These are phyloP conservation scores for Sminthopsis crassicaudata DNA, from an alignment of 2,113 vertebrate genomes.

Conservation along the genomic window DNA sequence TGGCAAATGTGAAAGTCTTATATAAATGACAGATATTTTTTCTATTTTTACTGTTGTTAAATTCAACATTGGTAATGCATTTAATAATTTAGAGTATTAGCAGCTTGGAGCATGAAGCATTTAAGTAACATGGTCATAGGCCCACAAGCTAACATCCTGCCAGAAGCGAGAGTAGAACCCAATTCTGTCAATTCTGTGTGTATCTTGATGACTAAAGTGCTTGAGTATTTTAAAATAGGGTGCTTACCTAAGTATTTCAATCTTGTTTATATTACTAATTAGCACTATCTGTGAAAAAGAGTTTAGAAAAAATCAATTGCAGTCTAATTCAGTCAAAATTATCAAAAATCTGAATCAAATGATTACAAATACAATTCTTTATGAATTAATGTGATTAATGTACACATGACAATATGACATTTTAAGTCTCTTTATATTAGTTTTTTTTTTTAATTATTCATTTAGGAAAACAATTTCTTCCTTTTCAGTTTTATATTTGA, in stretches of 20 bases:
- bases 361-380: neutral
- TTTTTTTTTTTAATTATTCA: neutral
- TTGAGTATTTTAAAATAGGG: neutral
- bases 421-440: neutral
- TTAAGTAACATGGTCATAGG: neutral
- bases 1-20: neutral
- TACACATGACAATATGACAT: neutral
- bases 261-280: slow-evolving; percentile 15
- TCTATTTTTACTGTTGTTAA: neutral
- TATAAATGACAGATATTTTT: neutral
- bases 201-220: neutral
- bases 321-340: neutral
- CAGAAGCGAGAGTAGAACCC: neutral
- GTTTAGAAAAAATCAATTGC: neutral
- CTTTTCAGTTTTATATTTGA: neutral
- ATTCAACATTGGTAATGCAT: neutral
- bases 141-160: neutral
- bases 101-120: neutral
- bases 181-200: neutral
- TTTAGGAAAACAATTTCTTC: slow-evolving; percentile 32
- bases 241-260: neutral
- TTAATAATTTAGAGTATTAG: neutral
- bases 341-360: slow-evolving; percentile 18
- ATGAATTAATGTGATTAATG: neutral
- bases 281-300: neutral